Base-by-base conservation (phyloP, 2,797 vertebrate genomes). In the Bradypodion pumilum region DNA sequence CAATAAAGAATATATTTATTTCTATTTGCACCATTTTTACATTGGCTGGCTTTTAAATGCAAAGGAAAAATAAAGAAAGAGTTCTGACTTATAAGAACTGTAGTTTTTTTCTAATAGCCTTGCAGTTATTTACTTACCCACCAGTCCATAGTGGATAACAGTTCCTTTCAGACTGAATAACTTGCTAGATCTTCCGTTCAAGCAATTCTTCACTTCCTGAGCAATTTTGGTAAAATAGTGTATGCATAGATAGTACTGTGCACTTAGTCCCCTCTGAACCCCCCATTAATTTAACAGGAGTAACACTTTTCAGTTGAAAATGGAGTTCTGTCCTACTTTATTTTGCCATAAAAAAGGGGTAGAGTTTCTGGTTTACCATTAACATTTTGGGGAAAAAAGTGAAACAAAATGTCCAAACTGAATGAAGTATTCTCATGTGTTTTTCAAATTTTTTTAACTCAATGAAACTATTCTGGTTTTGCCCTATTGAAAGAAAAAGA, bases 381-480 rank as follows among this genome's bases (percentile, higher is more conserved):
- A 15, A 80, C 42, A 27, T 40, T 60, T 35, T 56, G 10, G 59
- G 70, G 9, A 69, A 87, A 72, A 10, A 4, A 27, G 1, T 62
- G n/a, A 42, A 37, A 49, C 69, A 35, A 6, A 65, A 75, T 25
- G 62, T 8, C 7, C 37, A 82, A 70, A 76, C 16, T n/a, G 66
- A 62, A 72, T 62, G 52, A 74, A 62, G 52, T n/a, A 56, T 72
- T 44, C 15, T 79, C 25, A 66, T 1, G 4, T 59, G 46, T n/a
- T 74, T 78, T n/a, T 25, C 25, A 44, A 16, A 21, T 85, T 81
- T 37, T 29, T 77, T 89, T 7, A 59, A 15, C 81, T 83, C 2
- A 21, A 68, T 87, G 35, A 59, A 78, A 87, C 79, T 1, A 49
- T 49, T 79, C 81, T 77, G 35, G 19, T 27, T 85, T 88, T 92